These are phyloP conservation scores for Opisthocomus hoazin DNA, from an alignment of 2,113 vertebrate species.

Conservation along the genomic window DNA sequence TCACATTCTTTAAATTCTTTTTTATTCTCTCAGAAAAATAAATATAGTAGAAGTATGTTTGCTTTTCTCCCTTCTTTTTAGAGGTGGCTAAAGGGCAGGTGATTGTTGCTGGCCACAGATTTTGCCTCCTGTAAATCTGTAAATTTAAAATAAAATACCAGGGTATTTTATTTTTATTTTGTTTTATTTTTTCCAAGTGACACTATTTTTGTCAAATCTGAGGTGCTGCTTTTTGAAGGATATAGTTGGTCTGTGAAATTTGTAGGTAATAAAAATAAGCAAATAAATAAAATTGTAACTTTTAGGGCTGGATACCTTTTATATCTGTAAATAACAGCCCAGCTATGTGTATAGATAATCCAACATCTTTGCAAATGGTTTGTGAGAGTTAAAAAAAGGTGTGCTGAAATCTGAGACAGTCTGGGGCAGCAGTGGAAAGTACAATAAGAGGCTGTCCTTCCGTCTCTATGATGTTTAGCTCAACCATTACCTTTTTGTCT, in stretches of 20 bases:
- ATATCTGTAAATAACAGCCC: background rate
- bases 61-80: background rate
- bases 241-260: background rate
- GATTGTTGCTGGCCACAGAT: background rate
- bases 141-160: background rate
- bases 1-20: background rate
- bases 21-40: conserved; percentile 1
- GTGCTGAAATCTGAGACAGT: background rate
- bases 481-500: background rate
- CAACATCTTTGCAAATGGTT: background rate
- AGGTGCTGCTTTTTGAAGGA: background rate
- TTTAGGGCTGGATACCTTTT: background rate
- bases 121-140: background rate
- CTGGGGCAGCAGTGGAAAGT: conserved; percentile 9
- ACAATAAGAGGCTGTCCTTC: background rate
- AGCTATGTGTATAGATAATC: background rate
- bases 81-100: background rate
- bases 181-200: background rate
- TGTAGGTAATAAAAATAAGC: background rate
- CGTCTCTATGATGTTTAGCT: background rate
- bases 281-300: background rate
- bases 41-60: background rate
- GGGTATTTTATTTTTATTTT: background rate
- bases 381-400: background rate
- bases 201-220: background rate